Evolutionary conservation across 2,113 vertebrate genomes (phyloP), one percentile per base, ranked within the genome.

Genomic region (Planiliza haematocheilus): DNA sequence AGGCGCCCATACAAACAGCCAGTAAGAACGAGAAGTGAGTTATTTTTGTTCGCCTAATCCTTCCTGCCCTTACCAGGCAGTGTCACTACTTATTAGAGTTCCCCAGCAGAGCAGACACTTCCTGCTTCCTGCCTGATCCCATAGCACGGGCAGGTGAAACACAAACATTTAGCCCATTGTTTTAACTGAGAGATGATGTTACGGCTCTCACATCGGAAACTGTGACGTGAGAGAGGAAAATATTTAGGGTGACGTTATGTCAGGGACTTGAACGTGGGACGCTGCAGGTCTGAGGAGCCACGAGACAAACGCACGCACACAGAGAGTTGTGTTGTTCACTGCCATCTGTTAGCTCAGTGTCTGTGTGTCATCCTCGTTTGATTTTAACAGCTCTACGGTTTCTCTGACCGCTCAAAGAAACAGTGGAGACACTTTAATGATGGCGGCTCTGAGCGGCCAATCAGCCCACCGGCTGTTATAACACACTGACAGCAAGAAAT

Each of bases 1-100:
- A 50, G 12, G 3, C 59, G 63, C 43, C 63, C 39, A 57, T 60
- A 68, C 42, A 61, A 16, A 4, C 74, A 55, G 42, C 1, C 42
- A 77, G 61, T 64, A 34, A 63, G 67, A 74, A 84, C 71, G 78
- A 74, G 63, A 82, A 55, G 55, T 24, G 24, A 70, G 87, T 87
- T 91, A 91, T 90, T 89, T 91, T 83, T 72, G 79, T 70, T 81
- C 77, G 73, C 76, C 59, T 91, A 89, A 91, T 92, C 89, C 86
- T 86, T 85, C 80, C 85, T 90, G 83, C 58, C 75, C 80, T 89
- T 79, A 79, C 65, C 80, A 83, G 70, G 78, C 77, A 59, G 70
- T 83, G 87, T 86, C 84, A 84, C 42, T 61, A 63, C 88, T 86
- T 66, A 88, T 89, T 86, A 87, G 67, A 30, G n/a, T 80, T 71